These are phyloP conservation scores for Venustaconcha ellipsiformis DNA, from an alignment of 1,140 invertebrate species.

Conservation along the genomic window DNA sequence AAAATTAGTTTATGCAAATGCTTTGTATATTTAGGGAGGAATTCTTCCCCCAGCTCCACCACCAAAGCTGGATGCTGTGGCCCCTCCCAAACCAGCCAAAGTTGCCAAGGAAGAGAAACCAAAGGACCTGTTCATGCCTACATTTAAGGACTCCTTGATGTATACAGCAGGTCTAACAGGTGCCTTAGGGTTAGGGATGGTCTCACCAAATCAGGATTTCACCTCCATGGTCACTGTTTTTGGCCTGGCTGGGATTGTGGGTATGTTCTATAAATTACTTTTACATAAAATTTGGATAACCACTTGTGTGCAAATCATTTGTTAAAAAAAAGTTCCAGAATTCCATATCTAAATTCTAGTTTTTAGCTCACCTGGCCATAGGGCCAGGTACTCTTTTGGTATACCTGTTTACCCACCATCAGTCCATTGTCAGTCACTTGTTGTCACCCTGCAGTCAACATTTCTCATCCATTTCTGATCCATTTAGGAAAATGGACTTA, in stretches of 20 bases:
- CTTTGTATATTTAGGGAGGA: constrained; percentile 72
- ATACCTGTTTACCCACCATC: no score
- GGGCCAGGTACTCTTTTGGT: no score
- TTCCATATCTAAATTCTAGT: neutral
- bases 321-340: neutral
- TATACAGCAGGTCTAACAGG: constrained; percentile 77
- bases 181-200: constrained; percentile 75
- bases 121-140: constrained; percentile 65
- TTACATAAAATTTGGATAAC: no score
- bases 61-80: constrained; percentile 62
- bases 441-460: no score
- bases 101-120: constrained; percentile 67
- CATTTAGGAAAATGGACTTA: no score
- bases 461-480: no score
- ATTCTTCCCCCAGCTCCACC: constrained; percentile 84
- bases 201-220: constrained; percentile 85
- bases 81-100: constrained; percentile 56
- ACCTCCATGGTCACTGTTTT: constrained; percentile 90
- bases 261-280: constrained; percentile 53
- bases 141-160: constrained; percentile 77
- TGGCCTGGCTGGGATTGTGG: constrained; percentile 85
- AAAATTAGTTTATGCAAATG: neutral
- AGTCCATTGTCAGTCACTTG: no score
- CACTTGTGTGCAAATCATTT: no score
- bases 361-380: no score